These are phyloP conservation scores for Daktulosphaira vitifoliae DNA, from an alignment of 1,140 invertebrate species.

Conservation along the genomic window DNA sequence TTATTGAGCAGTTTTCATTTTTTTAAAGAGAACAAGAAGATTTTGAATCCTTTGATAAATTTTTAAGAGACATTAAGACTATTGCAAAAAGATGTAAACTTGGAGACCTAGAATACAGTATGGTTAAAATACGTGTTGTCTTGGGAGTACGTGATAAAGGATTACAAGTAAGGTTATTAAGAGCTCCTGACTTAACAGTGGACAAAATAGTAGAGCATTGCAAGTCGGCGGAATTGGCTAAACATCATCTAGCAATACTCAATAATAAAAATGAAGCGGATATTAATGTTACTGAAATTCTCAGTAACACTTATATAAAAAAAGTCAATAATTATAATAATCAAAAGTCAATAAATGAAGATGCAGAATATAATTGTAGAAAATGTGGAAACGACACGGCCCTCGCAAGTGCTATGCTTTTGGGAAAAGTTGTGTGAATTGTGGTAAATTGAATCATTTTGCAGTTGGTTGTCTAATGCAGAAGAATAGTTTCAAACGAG, in stretches of 20 bases:
- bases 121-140: slow-evolving; percentile 6
- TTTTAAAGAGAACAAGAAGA: not conserved
- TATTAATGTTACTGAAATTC: too few species aligned
- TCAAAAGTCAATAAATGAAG: not conserved
- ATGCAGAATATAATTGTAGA: not conserved
- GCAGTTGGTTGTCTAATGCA: not conserved
- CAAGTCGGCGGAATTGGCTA: not conserved
- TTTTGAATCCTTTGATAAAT: slow-evolving; percentile 1
- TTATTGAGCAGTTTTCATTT: slow-evolving; percentile 18
- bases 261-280: not conserved
- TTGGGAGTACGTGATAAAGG: not conserved
- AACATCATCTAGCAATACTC: not conserved
- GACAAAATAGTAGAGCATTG: not conserved
- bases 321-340: too few species aligned
- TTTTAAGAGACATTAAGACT: slow-evolving; percentile 4
- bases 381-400: slow-evolving; percentile 3
- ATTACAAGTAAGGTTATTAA: not conserved
- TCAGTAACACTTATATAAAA: too few species aligned
- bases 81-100: slow-evolving; percentile 5
- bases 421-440: not conserved
- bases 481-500: not conserved
- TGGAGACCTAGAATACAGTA: slow-evolving; percentile 8
- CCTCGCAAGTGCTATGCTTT: not conserved
- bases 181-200: not conserved
- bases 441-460: not conserved